Evolutionary conservation across 2,888 invertebrate genomes (phyloP).

Genomic region (Mesoligia furuncula): DNA sequence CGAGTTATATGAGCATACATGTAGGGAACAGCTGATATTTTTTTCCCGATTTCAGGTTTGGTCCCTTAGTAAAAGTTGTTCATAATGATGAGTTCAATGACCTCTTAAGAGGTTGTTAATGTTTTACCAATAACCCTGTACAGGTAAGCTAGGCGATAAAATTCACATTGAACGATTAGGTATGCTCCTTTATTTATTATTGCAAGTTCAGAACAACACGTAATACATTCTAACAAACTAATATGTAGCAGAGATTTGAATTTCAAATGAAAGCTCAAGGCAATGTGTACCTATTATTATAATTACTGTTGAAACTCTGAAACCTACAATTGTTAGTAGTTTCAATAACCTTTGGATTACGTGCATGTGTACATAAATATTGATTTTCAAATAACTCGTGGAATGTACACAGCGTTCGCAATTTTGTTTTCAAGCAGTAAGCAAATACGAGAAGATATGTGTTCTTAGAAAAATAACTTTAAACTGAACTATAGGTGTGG

Average conservation of each 20-base stretch:
- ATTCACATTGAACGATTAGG: neutral
- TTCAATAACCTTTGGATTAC: slow-evolving; percentile 29
- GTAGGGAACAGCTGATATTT: no score
- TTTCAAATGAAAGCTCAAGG: slow-evolving; percentile 66
- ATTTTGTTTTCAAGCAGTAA: neutral
- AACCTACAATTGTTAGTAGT: slow-evolving; percentile 23
- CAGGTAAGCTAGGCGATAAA: slow-evolving; percentile 7
- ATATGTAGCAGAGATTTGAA: slow-evolving; percentile 65
- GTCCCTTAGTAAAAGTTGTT: no score
- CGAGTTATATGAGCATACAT: no score
- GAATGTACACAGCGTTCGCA: neutral
- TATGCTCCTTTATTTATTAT: neutral
- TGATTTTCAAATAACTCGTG: slow-evolving; percentile 8
- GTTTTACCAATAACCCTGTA: no score
- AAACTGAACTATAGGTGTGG: no score
- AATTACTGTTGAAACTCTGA: slow-evolving; percentile 28
- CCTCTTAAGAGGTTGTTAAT: no score
- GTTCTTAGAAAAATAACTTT: neutral
- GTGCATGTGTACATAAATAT: slow-evolving; percentile 13
- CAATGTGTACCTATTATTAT: slow-evolving; percentile 31
- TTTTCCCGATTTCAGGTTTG: no score
- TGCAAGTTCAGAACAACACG: slow-evolving; percentile 11
- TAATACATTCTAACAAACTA: slow-evolving; percentile 62
- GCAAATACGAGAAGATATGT: neutral
- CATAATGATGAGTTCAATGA: no score